Evolutionary conservation across 2,888 invertebrate genomes (phyloP).

Genomic region (Oxytorus armatus): DNA sequence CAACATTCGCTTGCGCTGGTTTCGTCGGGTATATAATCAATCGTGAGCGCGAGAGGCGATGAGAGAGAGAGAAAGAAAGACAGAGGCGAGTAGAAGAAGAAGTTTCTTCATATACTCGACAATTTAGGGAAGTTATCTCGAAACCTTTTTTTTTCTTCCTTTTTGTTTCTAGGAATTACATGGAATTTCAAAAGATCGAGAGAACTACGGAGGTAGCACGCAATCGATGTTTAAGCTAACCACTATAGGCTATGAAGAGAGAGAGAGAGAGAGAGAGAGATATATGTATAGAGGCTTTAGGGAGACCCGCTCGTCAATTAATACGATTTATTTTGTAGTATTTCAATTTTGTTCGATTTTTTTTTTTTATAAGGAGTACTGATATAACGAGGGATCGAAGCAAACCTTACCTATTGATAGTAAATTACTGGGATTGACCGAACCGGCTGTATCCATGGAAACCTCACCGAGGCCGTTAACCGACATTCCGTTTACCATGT

Average conservation of each 20-base stretch:
- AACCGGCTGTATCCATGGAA: constrained; percentile 89
- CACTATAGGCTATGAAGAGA: constrained; percentile 43
- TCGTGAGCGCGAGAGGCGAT: constrained; percentile 23
- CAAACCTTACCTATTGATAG: constrained; percentile 82
- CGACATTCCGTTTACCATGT: constrained; percentile 91
- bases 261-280: constrained; percentile 10
- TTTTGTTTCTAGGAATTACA: constrained; percentile 41
- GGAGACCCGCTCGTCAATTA: constrained; percentile 4
- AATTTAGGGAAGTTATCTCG: constrained; percentile 22
- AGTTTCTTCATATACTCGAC: constrained; percentile 27
- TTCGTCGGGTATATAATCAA: constrained; percentile 36
- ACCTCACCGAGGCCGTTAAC: constrained; percentile 91
- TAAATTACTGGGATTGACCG: constrained; percentile 85
- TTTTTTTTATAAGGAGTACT: constrained; percentile 68
- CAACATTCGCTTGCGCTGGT: constrained; percentile 23
- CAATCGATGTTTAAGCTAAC: constrained; percentile 51
- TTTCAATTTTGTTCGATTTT: background rate
- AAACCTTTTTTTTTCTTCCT: constrained; percentile 15
- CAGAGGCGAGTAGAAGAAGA: constrained; percentile 8
- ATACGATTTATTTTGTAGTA: no score
- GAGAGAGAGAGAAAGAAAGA: constrained; percentile 17
- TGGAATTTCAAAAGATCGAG: constrained; percentile 40
- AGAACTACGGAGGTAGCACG: constrained; percentile 38
- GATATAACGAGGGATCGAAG: constrained; percentile 73
- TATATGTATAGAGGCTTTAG: background rate